Base-by-base conservation (phyloP, 2,888 invertebrate species). In the Nephrocerus scutellatus region DNA sequence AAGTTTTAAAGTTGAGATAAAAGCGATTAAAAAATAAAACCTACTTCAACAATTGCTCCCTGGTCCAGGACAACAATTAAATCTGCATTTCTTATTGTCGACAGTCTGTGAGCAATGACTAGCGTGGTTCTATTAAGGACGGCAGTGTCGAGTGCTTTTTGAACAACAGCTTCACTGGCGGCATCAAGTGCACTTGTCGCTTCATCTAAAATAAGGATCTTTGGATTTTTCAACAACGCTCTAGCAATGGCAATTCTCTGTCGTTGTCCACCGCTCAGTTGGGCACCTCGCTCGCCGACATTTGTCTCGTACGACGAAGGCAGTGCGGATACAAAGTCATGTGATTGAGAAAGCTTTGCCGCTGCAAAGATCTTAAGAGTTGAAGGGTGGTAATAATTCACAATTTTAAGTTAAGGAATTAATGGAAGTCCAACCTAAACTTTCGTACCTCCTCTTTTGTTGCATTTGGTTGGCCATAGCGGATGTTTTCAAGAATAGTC, bases 161-260 rank as follows among this genome's bases (percentile, higher is more conserved):
- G 92, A 0, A 95, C 93, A 19, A 86, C 74, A 54, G 86, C 79
- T 68, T 96, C 96, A 34, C 92, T 92, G 50, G 90, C 87, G 0
- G 90, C 81, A 72, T 95, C 95, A 48, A 95, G 67, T 2, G 95
- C 93, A 72, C 92, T 92, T 2, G 96, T 96, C 10, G 96, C 95
- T 71, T 96, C 96, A 64, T 96, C 96, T 41, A 96, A 66, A 57
- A 92, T 82, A 32, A 96, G 72, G 39, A 92, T 75, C 3, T 83
- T 78, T 0, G 96, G 95, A 61, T 90, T 80, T 66, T 95, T 96
- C 1, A 97, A 70, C 26, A 96, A 74, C 0, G 96, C 96, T 39
- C 96, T 71, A 0, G 96, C 96, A 46, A 97, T 95, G 2, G 95
- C 95, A 45, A 96, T 84, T 49, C 96, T 72, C 62, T 96, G 95